Conservation (phyloP, 2,888 invertebrate species). For the Brachynemurus nebulosus region DNA sequence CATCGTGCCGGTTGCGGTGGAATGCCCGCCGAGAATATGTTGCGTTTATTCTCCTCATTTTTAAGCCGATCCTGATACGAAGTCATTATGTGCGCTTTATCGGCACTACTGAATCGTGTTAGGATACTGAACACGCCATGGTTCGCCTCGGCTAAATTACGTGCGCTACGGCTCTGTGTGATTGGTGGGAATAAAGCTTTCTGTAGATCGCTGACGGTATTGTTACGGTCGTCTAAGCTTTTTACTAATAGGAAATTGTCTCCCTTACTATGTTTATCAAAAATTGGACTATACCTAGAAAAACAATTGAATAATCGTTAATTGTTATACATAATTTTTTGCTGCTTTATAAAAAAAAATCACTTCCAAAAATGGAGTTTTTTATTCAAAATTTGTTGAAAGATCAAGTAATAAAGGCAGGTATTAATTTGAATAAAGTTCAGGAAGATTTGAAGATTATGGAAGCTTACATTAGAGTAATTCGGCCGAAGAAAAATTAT, state of each 20-base stretch:
- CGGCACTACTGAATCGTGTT: constrained; percentile 5
- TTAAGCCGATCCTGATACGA: constrained; percentile 34
- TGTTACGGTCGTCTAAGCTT: constrained; percentile 22
- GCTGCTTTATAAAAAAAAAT: too few relatives aligned
- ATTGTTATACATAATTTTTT: too few relatives aligned
- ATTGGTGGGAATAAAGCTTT: constrained; percentile 46
- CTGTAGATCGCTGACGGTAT: constrained; percentile 49
- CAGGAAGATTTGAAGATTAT: too few relatives aligned
- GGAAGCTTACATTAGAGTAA: too few relatives aligned
- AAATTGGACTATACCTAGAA: background rate
- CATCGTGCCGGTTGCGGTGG: constrained; percentile 70
- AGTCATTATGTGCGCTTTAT: background rate
- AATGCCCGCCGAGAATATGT: constrained; percentile 34
- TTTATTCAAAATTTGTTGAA: too few relatives aligned
- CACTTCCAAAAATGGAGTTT: too few relatives aligned
- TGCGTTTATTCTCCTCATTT: constrained; percentile 55
- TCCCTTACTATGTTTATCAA: background rate
- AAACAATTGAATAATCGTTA: too few relatives aligned
- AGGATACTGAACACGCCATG: constrained; percentile 24
- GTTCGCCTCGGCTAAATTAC: constrained; percentile 1
- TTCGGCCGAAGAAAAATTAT: too few relatives aligned
- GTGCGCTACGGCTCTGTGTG: constrained; percentile 10
- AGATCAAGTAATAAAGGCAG: too few relatives aligned
- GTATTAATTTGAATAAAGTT: too few relatives aligned
- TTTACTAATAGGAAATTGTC: background rate